Conservation (phyloP, 2,113 vertebrate species). For the mouse (Mus musculus) region DNA sequence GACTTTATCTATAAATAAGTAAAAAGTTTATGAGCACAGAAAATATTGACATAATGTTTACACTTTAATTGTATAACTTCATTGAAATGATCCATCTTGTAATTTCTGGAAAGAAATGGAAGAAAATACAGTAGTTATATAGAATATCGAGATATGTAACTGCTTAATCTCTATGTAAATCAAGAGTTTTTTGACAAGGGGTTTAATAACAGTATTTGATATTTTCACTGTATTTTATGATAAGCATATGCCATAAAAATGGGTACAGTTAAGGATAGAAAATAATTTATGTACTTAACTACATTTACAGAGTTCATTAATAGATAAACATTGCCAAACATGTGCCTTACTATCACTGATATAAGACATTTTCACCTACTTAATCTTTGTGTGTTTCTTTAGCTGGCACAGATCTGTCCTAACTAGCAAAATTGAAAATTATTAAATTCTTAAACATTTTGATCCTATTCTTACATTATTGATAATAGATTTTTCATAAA, state of each 20-base stretch:
- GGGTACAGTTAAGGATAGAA: neutral
- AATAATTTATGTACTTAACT: neutral
- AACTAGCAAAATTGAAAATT: neutral
- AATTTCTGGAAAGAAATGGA: neutral
- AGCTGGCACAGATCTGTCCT: neutral
- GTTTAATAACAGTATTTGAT: neutral
- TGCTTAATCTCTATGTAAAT: neutral
- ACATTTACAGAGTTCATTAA: neutral
- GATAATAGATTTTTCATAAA: neutral
- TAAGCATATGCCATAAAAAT: neutral
- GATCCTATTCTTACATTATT: neutral
- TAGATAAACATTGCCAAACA: neutral
- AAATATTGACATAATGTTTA: neutral
- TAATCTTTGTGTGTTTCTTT: neutral
- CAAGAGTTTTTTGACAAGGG: neutral
- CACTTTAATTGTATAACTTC: neutral
- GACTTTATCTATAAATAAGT: neutral
- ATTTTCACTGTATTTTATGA: neutral
- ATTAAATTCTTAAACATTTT: neutral
- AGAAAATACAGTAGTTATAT: neutral
- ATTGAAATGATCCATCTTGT: neutral
- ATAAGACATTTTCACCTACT: neutral
- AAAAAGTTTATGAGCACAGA: neutral
- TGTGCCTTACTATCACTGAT: neutral
- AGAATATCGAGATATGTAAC: too few relatives aligned